Percentiles rank a stretch among this genome's conserved stretches.
phyloP scores from a whole-genome alignment of 2,888 invertebrate genomes.

The Xestia sexstrigata region DNA sequence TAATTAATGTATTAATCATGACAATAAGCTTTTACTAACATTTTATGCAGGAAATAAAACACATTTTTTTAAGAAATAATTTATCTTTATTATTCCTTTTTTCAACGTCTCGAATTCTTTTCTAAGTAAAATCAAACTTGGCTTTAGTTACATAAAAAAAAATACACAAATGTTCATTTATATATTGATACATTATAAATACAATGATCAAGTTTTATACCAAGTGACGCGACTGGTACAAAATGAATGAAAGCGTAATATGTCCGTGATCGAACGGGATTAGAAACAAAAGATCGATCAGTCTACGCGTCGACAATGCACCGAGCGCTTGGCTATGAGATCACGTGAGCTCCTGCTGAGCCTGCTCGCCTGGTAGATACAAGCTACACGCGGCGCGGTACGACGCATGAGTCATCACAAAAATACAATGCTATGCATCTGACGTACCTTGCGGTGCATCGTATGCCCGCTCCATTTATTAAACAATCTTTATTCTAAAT shows the following conservation, averaged over 20 bases:
- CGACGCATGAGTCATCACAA: slow-evolving; percentile 24
- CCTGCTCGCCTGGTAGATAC: slow-evolving; percentile 38
- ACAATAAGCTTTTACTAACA: slow-evolving; percentile 64
- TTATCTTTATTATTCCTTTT: slow-evolving; percentile 89
- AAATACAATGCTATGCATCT: slow-evolving; percentile 33
- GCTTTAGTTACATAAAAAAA: slow-evolving; percentile 90
- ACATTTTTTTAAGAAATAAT: slow-evolving; percentile 88
- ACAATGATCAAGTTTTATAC: slow-evolving; percentile 78
- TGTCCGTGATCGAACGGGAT: slow-evolving; percentile 58
- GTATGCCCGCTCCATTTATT: slow-evolving; percentile 41
- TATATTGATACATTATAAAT: slow-evolving; percentile 85
- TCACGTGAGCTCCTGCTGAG: slow-evolving; percentile 74
- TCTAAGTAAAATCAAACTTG: slow-evolving; percentile 90
- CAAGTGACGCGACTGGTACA: slow-evolving; percentile 77
- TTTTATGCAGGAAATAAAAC: slow-evolving; percentile 81
- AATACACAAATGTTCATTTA: slow-evolving; percentile 89
- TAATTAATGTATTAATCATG: slow-evolving; percentile 67
- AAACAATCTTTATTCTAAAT: slow-evolving; percentile 45
- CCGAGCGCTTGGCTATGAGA: slow-evolving; percentile 78
- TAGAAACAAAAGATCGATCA: slow-evolving; percentile 74
- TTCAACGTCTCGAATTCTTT: slow-evolving; percentile 88
- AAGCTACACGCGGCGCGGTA: slow-evolving; percentile 32
- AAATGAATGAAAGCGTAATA: slow-evolving; percentile 72
- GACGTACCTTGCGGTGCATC: slow-evolving; percentile 40
- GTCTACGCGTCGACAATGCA: slow-evolving; percentile 77